Evolutionary conservation across 1,140 invertebrate species (phyloP), one percentile per base, ranked within the genome.

Genomic region (Eulimnadia texana): DNA sequence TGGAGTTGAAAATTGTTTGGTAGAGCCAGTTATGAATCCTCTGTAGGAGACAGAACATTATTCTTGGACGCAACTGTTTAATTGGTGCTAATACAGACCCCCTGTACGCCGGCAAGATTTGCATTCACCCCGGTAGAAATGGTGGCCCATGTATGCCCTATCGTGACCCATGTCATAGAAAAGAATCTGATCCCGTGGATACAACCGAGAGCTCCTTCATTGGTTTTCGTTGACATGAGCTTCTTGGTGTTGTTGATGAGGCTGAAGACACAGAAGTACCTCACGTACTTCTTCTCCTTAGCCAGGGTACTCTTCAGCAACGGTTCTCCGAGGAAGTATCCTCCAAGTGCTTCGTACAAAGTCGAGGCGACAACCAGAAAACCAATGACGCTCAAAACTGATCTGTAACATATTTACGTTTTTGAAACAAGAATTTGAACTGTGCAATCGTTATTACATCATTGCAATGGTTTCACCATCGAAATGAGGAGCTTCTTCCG

Each of bases 151-250:
- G 88, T 88, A 70, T 95, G 91, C 3, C 92, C 90, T 78, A 93
- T 80, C 63, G 94, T 87, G n/a, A 93, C 89, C 91, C 91, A 94
- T 0, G 83, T 78, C 61, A 93, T 81, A 9, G 86, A 90, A 62
- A 93, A 74, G 50, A 93, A 90, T 53, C 88, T 77, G 49, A 92
- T 74, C 1, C 88, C 88, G 67, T 91, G 87, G n/a, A 91, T 74
- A 3, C 83, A 85, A 52, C 85, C 81, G 59, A 91, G 85, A 0
- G 86, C 88, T 67, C 89, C 87, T 6, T 81, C 78, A 2, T 86
- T 23, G 24, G 65, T 60, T 11, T 65, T 66, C 3, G 69, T 72
- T 24, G 64, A 67, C 49, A 74, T 52, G n/a, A 74, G 58, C 63
- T 73, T 74, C 13, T 65, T 63, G 10, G 65, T 68, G 64, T 76